Conservation (phyloP, 2,113 vertebrate species). For the Lipophrys pholis region DNA sequence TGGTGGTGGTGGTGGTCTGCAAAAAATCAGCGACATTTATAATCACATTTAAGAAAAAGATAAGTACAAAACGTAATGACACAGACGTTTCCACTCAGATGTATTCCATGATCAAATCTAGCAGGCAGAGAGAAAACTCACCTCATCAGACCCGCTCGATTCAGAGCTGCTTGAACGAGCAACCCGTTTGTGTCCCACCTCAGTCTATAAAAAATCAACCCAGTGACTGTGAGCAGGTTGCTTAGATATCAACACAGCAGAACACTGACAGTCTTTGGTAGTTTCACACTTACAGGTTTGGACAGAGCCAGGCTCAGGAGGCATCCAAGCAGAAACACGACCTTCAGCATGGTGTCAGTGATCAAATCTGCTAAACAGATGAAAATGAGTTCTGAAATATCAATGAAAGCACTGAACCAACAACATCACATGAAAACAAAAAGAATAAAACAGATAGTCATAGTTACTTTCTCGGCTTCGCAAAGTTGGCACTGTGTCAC, state of each 20-base stretch:
- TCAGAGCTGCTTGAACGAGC: background rate
- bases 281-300: constrained; percentile 44
- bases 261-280: background rate
- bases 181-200: background rate
- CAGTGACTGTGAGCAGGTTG: too few species aligned
- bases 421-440: too few species aligned
- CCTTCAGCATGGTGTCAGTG: constrained; percentile 58
- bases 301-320: constrained; percentile 54
- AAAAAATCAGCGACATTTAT: background rate
- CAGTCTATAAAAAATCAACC: too few species aligned
- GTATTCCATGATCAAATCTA: too few species aligned
- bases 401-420: too few species aligned
- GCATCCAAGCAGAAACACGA: constrained; percentile 36
- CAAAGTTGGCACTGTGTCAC: background rate
- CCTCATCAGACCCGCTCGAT: too few species aligned
- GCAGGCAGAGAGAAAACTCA: background rate
- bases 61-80: too few species aligned
- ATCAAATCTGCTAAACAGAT: background rate
- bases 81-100: too few species aligned
- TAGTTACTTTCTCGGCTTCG: constrained; percentile 7
- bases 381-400: background rate
- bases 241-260: background rate
- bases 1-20: background rate
- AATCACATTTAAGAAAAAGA: too few species aligned
- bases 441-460: too few species aligned